Evolutionary conservation across 2,797 vertebrate species (phyloP), one percentile per base, ranked within the genome.

Genomic region (Galagoides demidoff): DNA sequence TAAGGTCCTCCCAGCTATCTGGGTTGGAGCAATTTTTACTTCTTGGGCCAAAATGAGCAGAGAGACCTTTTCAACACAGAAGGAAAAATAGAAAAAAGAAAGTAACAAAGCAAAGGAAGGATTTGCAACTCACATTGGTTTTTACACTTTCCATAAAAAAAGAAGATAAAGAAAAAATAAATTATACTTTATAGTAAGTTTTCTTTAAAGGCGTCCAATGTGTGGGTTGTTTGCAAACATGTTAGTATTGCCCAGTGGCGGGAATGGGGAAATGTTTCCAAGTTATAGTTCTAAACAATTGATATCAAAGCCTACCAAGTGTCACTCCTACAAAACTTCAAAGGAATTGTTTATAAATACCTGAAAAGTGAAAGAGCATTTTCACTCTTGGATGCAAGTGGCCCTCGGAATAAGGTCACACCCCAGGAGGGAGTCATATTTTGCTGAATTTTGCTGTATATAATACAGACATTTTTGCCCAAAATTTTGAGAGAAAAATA

Each of bases 311-410:
- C 20, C 86, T 74, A 68, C 27, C 89, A 78, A 74, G n/a, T 55
- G 39, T 89, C 76, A 52, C 43, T 94, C 7, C 37, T 73, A 59
- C 29, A 68, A 93, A 78, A 59, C 66, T 88, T 97, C 89, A 92
- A 87, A 90, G 90, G 89, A 37, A 49, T 64, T 83, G 76, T 92
- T 94, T 92, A 82, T 89, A 55, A 87, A 93, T 96, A 82, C 34
- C 49, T 78, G 57, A 94, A 92, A 94, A 94, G 78, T 49, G 37
- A 49, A 64, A 57, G 49, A 76, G 37, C 34, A 76, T 95, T 90
- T 94, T 59, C 6, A 31, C 66, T 25, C 34, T 52, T 61, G 55
- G 43, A 43, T 61, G 31, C 73, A 39, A 39, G 76, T 16, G 73
- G 61, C 29, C 12, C 52, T 71, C 64, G 85, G 34, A 5, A 25